Base-by-base conservation (phyloP, 2,113 vertebrate genomes). In the Serilophus lunatus region DNA sequence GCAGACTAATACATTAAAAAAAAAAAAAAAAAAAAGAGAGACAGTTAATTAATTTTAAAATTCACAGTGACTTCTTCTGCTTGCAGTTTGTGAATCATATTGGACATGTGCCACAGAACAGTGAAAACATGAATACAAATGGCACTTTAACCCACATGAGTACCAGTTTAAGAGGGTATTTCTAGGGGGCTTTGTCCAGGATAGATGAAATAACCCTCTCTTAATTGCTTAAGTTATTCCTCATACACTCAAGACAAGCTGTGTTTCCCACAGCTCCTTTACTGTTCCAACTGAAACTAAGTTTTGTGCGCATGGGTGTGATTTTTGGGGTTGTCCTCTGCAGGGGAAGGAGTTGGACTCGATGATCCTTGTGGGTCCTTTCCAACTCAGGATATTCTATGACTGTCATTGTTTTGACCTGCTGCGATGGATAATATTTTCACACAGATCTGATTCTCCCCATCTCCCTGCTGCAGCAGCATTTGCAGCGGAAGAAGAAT, bases 361-460 rank as follows among this genome's bases (percentile, higher is more conserved):
- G 0, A 33, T 49, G 42, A 18, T 42, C 56, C 33, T 49, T 63
- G 49, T 77, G 79, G 15, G 31, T 36, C 22, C 71, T 22, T 77
- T 56, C 49, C 56, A 77, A 2, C 3, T 23, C 63, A 70, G 56
- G 40, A 42, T 4, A 0, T 2, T 4, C 7, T 13, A 2, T 42
- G 40, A 23, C 56, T 70, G 33, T 19, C 35, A 3, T 19, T 35
- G 40, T 29, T 36, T 56, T 20, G 5, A 22, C 16, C 7, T 66
- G 19, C 51, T 54, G 69, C 31, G 40, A 8, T 19, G 12, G 14
- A 15, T 2, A 2, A 4, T 8, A 7, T 33, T 82, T 47, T 51
- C 78, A 66, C n/a, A 38, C 9, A 44, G 59, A 18, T 13, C 18
- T 5, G 25, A 9, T 36, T 82, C 42, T 31, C 7, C 3, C 13